phyloP scores from a whole-genome alignment of 2,888 invertebrate genomes.

The Stenchaetothrips biformis region DNA sequence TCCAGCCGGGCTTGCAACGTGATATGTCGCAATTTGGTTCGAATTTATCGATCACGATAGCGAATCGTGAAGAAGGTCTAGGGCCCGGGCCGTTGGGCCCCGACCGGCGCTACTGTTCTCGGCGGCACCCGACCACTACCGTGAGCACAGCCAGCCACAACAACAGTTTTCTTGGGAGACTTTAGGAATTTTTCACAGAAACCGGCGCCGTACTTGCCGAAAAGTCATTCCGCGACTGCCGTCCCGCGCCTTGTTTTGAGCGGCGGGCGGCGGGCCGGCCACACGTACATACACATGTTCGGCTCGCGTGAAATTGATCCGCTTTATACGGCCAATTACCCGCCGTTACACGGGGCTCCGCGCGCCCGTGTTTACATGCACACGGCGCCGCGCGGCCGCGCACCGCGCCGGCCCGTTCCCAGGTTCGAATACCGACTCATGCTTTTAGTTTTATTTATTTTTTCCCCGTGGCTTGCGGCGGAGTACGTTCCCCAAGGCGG shows the following conservation, averaged over 20 bases:
- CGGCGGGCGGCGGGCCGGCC: not conserved
- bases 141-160: too few relatives aligned
- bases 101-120: not conserved
- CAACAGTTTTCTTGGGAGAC: too few relatives aligned
- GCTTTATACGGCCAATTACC: conserved; percentile 24
- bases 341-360: not conserved
- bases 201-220: too few relatives aligned
- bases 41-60: conserved; percentile 25
- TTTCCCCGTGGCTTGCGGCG: not conserved
- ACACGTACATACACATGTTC: not conserved
- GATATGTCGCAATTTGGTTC: conserved; percentile 23
- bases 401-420: not conserved
- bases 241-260: too few relatives aligned
- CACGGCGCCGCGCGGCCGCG: not conserved
- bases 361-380: not conserved
- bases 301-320: conserved; percentile 13
- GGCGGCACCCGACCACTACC: too few relatives aligned
- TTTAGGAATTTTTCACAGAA: too few relatives aligned
- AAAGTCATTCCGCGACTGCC: too few relatives aligned
- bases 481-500: not conserved
- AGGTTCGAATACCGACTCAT: too few relatives aligned
- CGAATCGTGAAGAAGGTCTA: not conserved
- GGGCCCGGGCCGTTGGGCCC: not conserved
- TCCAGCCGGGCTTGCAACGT: not conserved
- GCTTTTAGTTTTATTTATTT: not conserved